Evolutionary conservation across 2,797 vertebrate species (phyloP).

Genomic region (Paedocypris micromegethes): DNA sequence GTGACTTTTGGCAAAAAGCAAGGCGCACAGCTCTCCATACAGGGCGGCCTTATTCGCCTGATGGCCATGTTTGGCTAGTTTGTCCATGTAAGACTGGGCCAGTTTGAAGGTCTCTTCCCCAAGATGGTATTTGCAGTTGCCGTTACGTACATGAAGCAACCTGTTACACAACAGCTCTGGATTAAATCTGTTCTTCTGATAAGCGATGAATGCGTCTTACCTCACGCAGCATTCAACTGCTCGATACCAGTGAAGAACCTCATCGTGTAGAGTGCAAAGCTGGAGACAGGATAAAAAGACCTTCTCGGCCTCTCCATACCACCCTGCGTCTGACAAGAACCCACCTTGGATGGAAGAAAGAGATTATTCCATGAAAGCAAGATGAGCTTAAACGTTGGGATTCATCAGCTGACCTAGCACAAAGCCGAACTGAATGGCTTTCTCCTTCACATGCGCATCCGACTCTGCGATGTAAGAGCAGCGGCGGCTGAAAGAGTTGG

Average conservation of each 20-base stretch:
- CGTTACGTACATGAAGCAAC: slow-evolving; percentile 94
- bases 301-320: slow-evolving; percentile 98
- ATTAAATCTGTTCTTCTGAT: background rate
- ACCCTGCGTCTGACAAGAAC: slow-evolving; percentile 95
- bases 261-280: slow-evolving; percentile 91
- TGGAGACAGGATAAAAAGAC: slow-evolving; percentile 97
- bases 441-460: slow-evolving; percentile 92
- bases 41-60: slow-evolving; percentile 96
- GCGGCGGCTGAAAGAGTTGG: slow-evolving; percentile 94
- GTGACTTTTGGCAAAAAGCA: slow-evolving; percentile 98
- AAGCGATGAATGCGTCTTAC: slow-evolving; percentile 57
- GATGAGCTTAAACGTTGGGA: background rate
- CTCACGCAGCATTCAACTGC: slow-evolving; percentile 97
- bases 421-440: slow-evolving; percentile 97
- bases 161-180: slow-evolving; percentile 57
- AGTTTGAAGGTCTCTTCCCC: slow-evolving; percentile 98
- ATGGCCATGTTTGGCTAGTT: slow-evolving; percentile 91
- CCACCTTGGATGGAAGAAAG: slow-evolving; percentile 71
- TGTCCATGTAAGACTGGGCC: slow-evolving; percentile 96
- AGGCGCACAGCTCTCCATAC: slow-evolving; percentile 92
- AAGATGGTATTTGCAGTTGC: slow-evolving; percentile 96
- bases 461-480: slow-evolving; percentile 98
- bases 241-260: slow-evolving; percentile 93
- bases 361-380: slow-evolving; percentile 16
- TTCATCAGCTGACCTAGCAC: slow-evolving; percentile 79